Conservation (phyloP, 2,113 vertebrate genomes). For the Ellobius talpinus region DNA sequence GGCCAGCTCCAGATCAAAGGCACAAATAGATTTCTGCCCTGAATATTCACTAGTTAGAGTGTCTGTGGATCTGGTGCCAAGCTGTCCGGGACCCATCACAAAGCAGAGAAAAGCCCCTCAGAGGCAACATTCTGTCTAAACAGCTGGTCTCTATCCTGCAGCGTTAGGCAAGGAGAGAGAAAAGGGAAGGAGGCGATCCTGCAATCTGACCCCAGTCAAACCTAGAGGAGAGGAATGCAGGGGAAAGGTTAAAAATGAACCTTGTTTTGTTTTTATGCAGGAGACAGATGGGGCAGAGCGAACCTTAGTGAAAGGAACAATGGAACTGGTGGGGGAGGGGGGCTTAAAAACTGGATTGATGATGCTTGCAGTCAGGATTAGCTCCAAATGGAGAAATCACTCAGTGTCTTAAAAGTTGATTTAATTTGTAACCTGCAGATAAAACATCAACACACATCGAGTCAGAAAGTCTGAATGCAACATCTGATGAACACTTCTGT, state of each 20-base stretch:
- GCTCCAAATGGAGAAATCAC: fast-evolving
- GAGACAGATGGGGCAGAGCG: not conserved
- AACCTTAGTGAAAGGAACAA: not conserved
- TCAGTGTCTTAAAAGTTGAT: not conserved
- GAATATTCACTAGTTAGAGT: not conserved
- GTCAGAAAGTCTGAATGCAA: not conserved
- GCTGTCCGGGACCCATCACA: not conserved
- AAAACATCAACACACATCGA: not conserved
- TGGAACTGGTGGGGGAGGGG: too few species aligned
- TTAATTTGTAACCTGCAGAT: not conserved
- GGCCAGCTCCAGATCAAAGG: constrained; percentile 21
- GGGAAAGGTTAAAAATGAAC: not conserved
- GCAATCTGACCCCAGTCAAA: constrained; percentile 37
- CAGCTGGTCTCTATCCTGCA: not conserved
- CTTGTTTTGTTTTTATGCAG: not conserved
- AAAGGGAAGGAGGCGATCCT: not conserved
- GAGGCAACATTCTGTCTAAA: not conserved
- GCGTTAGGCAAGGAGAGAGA: not conserved
- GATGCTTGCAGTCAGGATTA: fast-evolving
- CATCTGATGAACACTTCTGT: not conserved
- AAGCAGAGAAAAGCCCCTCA: not conserved
- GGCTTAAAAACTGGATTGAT: not conserved
- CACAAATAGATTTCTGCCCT: constrained; percentile 38
- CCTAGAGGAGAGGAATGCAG: not conserved
- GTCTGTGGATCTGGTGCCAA: constrained; percentile 24